These are phyloP conservation scores for Sisor rabdophorus DNA, from an alignment of 2,113 vertebrate genomes.

Conservation along the genomic window DNA sequence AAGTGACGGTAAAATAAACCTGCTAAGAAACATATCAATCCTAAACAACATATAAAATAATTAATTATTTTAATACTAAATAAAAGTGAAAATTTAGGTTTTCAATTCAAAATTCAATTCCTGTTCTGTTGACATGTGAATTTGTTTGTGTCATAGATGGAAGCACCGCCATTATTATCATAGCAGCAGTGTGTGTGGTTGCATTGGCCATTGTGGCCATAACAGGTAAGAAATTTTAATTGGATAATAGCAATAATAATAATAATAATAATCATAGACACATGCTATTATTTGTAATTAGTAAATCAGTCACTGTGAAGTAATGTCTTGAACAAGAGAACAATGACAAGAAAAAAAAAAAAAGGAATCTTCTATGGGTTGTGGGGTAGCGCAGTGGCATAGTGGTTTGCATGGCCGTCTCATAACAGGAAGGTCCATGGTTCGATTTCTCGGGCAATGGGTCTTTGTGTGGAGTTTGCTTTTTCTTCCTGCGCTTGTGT, in stretches of 20 bases:
- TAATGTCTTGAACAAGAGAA: not conserved
- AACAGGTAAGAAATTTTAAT: conserved; percentile 53
- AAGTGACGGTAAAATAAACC: not conserved
- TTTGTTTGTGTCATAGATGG: conserved; percentile 48
- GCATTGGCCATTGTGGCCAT: conserved; percentile 53
- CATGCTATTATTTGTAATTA: not conserved
- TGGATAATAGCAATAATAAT: not conserved
- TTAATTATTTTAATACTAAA: not conserved
- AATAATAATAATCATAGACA: not conserved
- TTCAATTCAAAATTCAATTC: not conserved
- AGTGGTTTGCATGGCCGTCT: too few species aligned
- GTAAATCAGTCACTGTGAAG: not conserved
- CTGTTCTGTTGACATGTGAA: not conserved
- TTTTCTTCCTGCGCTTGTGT: too few species aligned
- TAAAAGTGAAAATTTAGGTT: not conserved
- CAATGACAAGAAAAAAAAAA: too few species aligned
- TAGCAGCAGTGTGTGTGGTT: conserved; percentile 52
- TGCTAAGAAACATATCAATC: not conserved
- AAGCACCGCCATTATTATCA: conserved; percentile 53
- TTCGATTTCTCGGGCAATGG: too few species aligned
- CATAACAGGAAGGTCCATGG: too few species aligned
- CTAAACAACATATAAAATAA: not conserved
- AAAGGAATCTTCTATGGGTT: too few species aligned
- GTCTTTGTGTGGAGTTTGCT: too few species aligned
- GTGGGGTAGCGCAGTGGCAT: too few species aligned